These are phyloP conservation scores for Calcarius lapponicus DNA, from an alignment of 2,797 vertebrate species.

Conservation along the genomic window DNA sequence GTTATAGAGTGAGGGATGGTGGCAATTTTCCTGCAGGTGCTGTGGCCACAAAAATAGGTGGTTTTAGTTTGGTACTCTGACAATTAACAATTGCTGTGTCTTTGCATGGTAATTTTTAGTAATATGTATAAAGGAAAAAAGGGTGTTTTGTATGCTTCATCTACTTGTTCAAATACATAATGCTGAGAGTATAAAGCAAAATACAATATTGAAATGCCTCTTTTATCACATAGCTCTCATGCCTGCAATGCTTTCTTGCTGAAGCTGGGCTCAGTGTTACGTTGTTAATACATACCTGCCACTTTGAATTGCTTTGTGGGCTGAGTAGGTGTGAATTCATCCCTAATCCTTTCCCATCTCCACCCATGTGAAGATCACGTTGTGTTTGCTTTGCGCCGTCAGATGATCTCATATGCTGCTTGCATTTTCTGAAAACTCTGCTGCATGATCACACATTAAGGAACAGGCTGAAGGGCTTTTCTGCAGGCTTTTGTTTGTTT, in stretches of 20 bases:
- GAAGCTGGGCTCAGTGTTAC: neutral
- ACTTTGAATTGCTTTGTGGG: neutral
- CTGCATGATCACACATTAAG: neutral
- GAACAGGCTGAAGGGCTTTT: neutral
- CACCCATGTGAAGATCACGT: neutral
- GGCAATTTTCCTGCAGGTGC: neutral
- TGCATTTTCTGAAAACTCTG: neutral
- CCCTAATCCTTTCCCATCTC: neutral
- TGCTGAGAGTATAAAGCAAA: neutral
- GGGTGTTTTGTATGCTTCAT: neutral
- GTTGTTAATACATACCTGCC: neutral
- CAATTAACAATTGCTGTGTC: accelerated
- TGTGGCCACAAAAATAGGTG: neutral
- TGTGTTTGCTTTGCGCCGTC: neutral
- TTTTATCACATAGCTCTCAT: neutral
- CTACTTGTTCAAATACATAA: neutral
- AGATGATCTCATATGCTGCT: neutral
- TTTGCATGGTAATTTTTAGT: neutral
- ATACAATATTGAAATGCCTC: neutral
- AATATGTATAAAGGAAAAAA: neutral
- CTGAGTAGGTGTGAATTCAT: neutral
- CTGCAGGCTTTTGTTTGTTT: neutral
- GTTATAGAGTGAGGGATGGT: neutral
- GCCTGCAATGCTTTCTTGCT: neutral
- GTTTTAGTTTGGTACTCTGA: neutral